A percentile compares a stretch with the other conserved stretches of the same genome.
Evolutionary conservation across 92 coral and sea anemone genomes (phyloP).

Genomic region (Scolanthus callimorphus): DNA sequence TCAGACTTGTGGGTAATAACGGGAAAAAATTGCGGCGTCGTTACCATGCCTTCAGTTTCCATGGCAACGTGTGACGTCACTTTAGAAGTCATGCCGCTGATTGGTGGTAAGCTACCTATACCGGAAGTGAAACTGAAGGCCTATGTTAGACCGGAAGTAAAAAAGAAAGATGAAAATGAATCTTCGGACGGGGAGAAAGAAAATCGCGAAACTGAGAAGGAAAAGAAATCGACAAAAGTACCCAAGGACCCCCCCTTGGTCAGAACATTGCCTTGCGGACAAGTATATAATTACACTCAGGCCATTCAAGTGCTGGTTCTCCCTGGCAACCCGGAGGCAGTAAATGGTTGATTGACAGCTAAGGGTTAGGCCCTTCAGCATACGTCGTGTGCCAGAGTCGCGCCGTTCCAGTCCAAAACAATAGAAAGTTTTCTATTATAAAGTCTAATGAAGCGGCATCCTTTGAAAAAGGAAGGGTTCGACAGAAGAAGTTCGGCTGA

Average conservation of each 20-base stretch:
- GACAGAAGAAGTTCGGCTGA: too few species aligned
- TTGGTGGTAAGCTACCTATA: slow-evolving; percentile 73
- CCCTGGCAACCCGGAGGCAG: slow-evolving; percentile 68
- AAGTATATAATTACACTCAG: slow-evolving; percentile 72
- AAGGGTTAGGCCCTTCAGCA: too few species aligned
- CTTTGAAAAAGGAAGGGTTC: too few species aligned
- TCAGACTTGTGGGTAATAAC: slow-evolving; percentile 71
- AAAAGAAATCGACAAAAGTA: slow-evolving; percentile 6
- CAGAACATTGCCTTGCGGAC: slow-evolving; percentile 67
- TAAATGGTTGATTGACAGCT: neutral
- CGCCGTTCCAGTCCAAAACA: too few species aligned
- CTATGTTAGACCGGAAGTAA: slow-evolving; percentile 46
- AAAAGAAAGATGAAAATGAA: slow-evolving; percentile 5
- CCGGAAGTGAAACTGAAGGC: slow-evolving; percentile 66
- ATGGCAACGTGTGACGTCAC: slow-evolving; percentile 81
- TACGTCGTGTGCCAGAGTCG: too few species aligned
- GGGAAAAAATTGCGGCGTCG: slow-evolving; percentile 78
- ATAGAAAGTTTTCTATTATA: too few species aligned
- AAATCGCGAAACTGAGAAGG: neutral
- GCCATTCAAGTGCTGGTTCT: slow-evolving; percentile 77
- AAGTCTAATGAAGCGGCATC: too few species aligned
- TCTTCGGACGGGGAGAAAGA: slow-evolving; percentile 12
- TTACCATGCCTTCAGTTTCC: slow-evolving; percentile 59
- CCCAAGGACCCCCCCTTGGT: slow-evolving; percentile 53
- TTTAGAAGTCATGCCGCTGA: slow-evolving; percentile 67